These are phyloP conservation scores for Margarornis squamiger DNA, from an alignment of 2,797 vertebrate species.

Conservation along the genomic window DNA sequence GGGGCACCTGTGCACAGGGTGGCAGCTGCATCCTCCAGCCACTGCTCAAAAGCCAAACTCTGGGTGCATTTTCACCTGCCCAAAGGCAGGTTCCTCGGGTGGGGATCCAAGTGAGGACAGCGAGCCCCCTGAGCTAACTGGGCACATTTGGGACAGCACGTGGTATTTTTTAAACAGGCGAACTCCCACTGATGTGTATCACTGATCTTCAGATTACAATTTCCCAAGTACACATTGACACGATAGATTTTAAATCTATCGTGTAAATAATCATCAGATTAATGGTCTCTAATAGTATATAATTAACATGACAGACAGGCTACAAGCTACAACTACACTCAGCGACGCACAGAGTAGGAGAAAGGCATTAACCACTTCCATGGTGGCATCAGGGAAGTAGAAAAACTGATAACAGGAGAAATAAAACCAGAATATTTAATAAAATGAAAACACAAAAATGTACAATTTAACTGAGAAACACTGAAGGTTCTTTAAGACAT, in stretches of 20 bases:
- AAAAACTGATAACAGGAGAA: background rate
- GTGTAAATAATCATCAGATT: constrained; percentile 67
- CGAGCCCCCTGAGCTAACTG: background rate
- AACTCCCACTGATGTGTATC: background rate
- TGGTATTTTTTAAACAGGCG: fast-evolving
- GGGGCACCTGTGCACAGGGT: fast-evolving
- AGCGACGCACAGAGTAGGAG: background rate
- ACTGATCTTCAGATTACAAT: background rate
- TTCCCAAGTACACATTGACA: constrained; percentile 30
- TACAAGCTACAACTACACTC: constrained; percentile 5
- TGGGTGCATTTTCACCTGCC: background rate
- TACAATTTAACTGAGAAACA: background rate
- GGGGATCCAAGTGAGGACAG: background rate
- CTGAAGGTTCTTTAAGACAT: background rate
- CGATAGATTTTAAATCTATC: constrained; percentile 49
- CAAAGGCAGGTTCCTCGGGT: background rate
- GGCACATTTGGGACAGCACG: background rate
- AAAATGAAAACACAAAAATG: background rate
- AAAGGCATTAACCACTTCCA: background rate
- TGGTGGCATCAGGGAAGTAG: background rate
- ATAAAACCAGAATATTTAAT: background rate
- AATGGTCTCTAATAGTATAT: constrained; percentile 64
- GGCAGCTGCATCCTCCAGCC: background rate
- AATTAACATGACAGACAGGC: constrained; percentile 70
- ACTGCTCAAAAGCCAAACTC: background rate